Percentiles rank a stretch among this genome's conserved stretches.
phyloP scores from a whole-genome alignment of 2,797 vertebrate genomes.

The Champsocephalus gunnari region DNA sequence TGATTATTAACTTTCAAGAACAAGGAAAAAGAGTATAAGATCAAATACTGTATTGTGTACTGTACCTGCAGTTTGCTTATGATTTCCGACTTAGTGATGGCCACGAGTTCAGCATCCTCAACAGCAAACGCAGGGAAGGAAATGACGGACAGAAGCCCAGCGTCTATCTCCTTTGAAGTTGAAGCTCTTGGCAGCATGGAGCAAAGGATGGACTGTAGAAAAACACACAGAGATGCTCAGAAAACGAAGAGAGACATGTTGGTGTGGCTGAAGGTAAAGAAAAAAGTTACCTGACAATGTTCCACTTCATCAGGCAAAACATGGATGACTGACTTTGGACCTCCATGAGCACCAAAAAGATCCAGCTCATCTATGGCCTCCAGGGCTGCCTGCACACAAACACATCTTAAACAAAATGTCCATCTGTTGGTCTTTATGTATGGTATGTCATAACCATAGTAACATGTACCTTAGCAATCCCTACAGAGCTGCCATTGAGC shows the following conservation, averaged over 20 bases:
- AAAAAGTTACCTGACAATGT: conserved; percentile 92
- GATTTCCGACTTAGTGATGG: conserved; percentile 95
- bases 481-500: conserved; percentile 96
- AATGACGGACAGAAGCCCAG: conserved; percentile 96
- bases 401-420: not conserved
- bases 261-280: not conserved
- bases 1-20: not conserved
- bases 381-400: conserved; percentile 89
- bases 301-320: conserved; percentile 98
- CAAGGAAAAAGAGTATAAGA: not conserved
- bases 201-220: conserved; percentile 93
- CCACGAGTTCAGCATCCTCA: conserved; percentile 93
- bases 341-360: conserved; percentile 95
- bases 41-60: conserved; percentile 1
- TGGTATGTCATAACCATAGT: not conserved
- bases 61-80: conserved; percentile 95
- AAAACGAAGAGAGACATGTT: not conserved
- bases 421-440: not conserved
- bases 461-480: conserved; percentile 94
- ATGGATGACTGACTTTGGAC: conserved; percentile 96
- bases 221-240: conserved; percentile 34
- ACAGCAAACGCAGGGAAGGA: conserved; percentile 98
- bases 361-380: conserved; percentile 99
- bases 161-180: conserved; percentile 98
- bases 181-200: conserved; percentile 98